A percentile compares a stretch with the other conserved stretches of the same genome.
Evolutionary conservation across 2,113 vertebrate genomes (phyloP).

Genomic region (Neopipo cinnamomea): DNA sequence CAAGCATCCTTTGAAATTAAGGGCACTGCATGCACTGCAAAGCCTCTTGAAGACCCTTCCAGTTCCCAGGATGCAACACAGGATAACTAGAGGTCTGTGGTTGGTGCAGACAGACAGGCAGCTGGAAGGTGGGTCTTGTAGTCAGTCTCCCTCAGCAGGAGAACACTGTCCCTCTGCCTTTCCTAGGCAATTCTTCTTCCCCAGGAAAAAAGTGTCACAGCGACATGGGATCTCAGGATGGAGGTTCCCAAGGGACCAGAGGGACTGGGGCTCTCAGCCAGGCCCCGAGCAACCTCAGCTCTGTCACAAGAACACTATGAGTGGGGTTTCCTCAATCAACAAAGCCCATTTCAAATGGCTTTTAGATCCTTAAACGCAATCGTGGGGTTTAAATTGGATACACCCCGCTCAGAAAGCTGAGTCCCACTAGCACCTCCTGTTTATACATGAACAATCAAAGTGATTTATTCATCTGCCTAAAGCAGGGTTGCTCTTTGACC

Average conservation of each 20-base stretch:
- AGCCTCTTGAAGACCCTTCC: background rate
- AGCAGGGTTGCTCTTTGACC: constrained; percentile 15
- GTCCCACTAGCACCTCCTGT: background rate
- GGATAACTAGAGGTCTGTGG: background rate
- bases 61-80: background rate
- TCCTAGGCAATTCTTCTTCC: background rate
- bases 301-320: fast-evolving
- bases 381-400: background rate
- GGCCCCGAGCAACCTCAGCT: background rate
- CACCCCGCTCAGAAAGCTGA: background rate
- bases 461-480: constrained; percentile 45
- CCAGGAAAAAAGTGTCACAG: background rate
- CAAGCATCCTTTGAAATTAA: background rate
- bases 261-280: background rate
- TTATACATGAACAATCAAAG: background rate
- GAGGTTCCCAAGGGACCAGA: background rate
- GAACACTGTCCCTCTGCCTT: background rate
- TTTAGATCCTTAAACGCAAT: background rate
- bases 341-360: background rate
- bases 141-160: background rate
- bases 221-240: background rate
- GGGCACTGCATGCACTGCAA: background rate
- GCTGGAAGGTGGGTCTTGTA: background rate
- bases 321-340: background rate
- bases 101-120: background rate